phyloP scores from a whole-genome alignment of 2,113 vertebrate species.

The Salvelinus fontinalis region DNA sequence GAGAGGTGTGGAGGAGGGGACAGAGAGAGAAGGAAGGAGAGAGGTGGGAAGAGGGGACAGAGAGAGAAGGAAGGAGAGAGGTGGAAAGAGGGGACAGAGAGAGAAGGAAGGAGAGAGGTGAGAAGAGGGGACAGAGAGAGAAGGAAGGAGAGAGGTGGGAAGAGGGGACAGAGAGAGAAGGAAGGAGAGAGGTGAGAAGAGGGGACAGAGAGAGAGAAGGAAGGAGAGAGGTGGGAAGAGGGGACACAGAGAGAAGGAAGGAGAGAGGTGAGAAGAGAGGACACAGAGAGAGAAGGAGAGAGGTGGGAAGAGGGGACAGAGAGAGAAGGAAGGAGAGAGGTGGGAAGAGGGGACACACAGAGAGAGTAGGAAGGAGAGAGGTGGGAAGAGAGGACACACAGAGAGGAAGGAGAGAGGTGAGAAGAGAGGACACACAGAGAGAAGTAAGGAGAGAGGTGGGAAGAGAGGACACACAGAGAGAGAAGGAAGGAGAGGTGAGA shows the following conservation, averaged over 20 bases:
- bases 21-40: not conserved
- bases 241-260: no score
- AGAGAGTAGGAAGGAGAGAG: no score
- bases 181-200: not conserved
- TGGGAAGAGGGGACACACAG: constrained; percentile 23
- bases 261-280: not conserved
- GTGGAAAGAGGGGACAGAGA: not conserved
- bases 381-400: not conserved
- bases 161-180: not conserved
- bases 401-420: not conserved
- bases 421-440: no score
- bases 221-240: not conserved
- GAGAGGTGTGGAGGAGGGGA: not conserved
- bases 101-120: not conserved
- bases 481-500: no score
- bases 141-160: not conserved
- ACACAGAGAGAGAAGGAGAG: not conserved
- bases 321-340: not conserved
- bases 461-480: no score
- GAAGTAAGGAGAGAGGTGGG: no score
- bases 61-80: not conserved
- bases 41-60: not conserved
- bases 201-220: not conserved
- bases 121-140: not conserved
- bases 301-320: not conserved